Percentiles rank a stretch among this genome's conserved stretches.
phyloP scores from a whole-genome alignment of 2,888 invertebrate genomes.

The Herminia tarsipennalis region DNA sequence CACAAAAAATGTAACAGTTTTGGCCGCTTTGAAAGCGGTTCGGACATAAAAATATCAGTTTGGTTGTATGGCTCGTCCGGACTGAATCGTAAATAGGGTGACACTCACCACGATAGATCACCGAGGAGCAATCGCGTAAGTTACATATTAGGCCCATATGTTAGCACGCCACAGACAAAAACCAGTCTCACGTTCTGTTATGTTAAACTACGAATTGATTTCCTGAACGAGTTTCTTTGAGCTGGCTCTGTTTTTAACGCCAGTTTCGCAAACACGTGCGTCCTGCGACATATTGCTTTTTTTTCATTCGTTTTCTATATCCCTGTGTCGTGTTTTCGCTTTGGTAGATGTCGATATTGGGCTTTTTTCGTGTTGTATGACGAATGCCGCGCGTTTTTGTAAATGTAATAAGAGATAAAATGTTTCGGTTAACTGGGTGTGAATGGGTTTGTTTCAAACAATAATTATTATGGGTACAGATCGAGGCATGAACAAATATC shows the following conservation, averaged over 20 bases:
- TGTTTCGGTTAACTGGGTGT: constrained; percentile 30
- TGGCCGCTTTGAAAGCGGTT: constrained; percentile 11
- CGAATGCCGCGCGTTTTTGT: constrained; percentile 55
- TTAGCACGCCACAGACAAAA: constrained; percentile 62
- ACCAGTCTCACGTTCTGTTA: constrained; percentile 60
- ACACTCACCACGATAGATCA: constrained; percentile 53
- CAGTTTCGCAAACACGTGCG: constrained; percentile 71
- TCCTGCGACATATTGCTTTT: constrained; percentile 74
- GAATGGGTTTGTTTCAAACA: constrained; percentile 14
- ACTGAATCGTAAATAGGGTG: constrained; percentile 50
- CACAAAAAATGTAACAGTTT: constrained; percentile 12
- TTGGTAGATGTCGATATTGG: constrained; percentile 68
- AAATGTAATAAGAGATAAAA: constrained; percentile 49
- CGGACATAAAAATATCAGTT: constrained; percentile 38
- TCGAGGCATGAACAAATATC: too few relatives aligned
- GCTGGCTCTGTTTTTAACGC: constrained; percentile 65
- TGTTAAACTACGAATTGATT: constrained; percentile 76
- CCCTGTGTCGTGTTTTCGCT: constrained; percentile 63
- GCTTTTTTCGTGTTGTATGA: constrained; percentile 59
- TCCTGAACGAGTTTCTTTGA: constrained; percentile 62
- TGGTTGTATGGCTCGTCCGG: constrained; percentile 14
- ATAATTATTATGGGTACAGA: too few relatives aligned
- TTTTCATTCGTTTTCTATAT: constrained; percentile 72
- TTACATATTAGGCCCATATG: constrained; percentile 71
- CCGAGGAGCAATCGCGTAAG: constrained; percentile 57